Evolutionary conservation across 1,140 invertebrate species (phyloP).

Genomic region (Macrosteles quadrilineatus): DNA sequence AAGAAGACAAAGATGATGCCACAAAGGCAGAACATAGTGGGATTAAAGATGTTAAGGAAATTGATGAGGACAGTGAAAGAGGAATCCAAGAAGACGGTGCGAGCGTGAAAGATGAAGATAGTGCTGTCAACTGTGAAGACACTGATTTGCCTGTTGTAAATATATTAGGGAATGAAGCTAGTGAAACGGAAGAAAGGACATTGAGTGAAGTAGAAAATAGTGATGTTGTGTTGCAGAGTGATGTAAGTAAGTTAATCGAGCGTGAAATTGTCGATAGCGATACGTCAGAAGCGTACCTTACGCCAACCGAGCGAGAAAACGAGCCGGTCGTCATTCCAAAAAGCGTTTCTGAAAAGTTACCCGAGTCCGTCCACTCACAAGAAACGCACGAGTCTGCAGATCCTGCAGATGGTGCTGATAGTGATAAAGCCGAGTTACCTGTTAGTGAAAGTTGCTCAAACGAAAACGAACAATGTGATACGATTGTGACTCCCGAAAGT

Average conservation of each 20-base stretch:
- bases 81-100: neutral
- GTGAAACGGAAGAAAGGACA: slow-evolving; percentile 21
- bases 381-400: slow-evolving; percentile 47
- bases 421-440: slow-evolving; percentile 32
- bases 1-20: neutral
- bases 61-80: neutral
- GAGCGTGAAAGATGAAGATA: slow-evolving; percentile 18
- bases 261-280: slow-evolving; percentile 54
- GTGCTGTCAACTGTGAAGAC: slow-evolving; percentile 6
- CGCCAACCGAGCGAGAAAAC: slow-evolving; percentile 58
- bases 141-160: slow-evolving; percentile 3
- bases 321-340: slow-evolving; percentile 42
- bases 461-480: slow-evolving; percentile 25
- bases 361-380: slow-evolving; percentile 43
- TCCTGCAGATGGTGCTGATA: slow-evolving; percentile 26
- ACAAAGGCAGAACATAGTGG: slow-evolving; percentile 23
- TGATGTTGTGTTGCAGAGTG: slow-evolving; percentile 30
- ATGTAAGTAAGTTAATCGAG: slow-evolving; percentile 43
- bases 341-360: slow-evolving; percentile 37
- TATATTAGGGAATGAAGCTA: slow-evolving; percentile 14
- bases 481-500: slow-evolving; percentile 2
- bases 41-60: neutral
- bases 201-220: slow-evolving; percentile 24
- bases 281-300: slow-evolving; percentile 61
- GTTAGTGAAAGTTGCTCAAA: slow-evolving; percentile 38